Percentiles rank a stretch among this genome's conserved stretches.
These are phyloP conservation scores for Phaenicophaeus curvirostris DNA, from an alignment of 2,797 vertebrate species.

Conservation along the genomic window DNA sequence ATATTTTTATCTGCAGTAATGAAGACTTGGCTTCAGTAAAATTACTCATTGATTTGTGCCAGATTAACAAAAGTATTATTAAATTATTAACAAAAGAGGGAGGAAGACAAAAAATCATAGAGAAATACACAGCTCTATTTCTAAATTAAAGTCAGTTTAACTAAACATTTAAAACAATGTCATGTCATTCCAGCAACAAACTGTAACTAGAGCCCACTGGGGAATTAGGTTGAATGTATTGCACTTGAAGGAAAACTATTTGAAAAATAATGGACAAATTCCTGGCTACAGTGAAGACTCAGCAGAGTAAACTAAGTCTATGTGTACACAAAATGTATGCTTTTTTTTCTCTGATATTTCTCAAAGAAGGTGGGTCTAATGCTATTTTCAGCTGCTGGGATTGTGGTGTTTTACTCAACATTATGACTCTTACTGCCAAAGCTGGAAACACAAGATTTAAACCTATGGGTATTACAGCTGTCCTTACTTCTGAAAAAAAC, in stretches of 20 bases:
- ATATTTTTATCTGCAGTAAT: not conserved
- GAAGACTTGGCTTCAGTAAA: not conserved
- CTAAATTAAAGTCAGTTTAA: not conserved
- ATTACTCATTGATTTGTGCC: not conserved
- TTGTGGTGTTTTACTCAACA: not conserved
- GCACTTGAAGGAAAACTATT: not conserved
- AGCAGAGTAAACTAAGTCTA: not conserved
- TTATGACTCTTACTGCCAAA: not conserved
- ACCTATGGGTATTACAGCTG: not conserved
- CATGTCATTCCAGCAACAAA: not conserved
- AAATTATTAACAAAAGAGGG: no score
- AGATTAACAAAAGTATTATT: not conserved
- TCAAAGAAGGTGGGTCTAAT: fast-evolving
- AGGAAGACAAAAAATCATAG: fast-evolving
- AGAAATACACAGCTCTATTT: not conserved
- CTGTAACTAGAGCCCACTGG: not conserved
- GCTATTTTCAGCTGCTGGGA: not conserved
- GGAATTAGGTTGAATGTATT: not conserved
- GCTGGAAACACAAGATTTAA: not conserved
- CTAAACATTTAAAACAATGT: not conserved
- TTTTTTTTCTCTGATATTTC: not conserved
- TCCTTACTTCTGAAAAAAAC: not conserved
- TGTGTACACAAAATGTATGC: not conserved
- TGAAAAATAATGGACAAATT: not conserved
- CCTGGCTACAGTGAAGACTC: not conserved